phyloP scores from a whole-genome alignment of 2,888 invertebrate genomes.

The Litoditis marina region DNA sequence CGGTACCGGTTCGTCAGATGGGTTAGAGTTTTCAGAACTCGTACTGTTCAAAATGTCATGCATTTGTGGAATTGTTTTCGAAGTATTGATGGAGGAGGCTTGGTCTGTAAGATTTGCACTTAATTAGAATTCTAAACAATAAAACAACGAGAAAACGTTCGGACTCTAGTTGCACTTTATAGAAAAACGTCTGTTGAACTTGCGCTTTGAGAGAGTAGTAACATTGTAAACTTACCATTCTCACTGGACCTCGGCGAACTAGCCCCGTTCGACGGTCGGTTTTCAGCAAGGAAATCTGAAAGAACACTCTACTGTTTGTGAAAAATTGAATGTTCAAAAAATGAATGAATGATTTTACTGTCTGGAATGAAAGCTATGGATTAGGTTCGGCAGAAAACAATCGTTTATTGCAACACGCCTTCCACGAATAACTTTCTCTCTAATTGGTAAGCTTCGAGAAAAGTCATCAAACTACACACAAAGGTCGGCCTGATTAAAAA shows the following conservation, averaged over 20 bases:
- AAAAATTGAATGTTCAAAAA: background rate
- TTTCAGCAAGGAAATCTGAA: slow-evolving; percentile 3
- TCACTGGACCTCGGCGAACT: slow-evolving; percentile 2
- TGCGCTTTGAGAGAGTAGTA: background rate
- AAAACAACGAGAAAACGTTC: too few species aligned
- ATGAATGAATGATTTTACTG: too few species aligned
- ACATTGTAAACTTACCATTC: slow-evolving; percentile 1
- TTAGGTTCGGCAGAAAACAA: too few species aligned
- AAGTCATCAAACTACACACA: too few species aligned
- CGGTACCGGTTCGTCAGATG: too few species aligned
- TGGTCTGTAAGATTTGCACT: background rate
- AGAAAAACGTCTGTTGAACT: background rate
- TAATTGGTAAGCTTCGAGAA: too few species aligned
- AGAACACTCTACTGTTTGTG: background rate
- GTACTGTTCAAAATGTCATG: background rate
- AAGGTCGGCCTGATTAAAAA: too few species aligned
- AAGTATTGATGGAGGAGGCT: background rate
- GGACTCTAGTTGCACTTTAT: background rate
- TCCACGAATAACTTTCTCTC: too few species aligned
- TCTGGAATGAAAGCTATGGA: too few species aligned
- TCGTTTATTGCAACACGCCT: too few species aligned
- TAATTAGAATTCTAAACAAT: too few species aligned
- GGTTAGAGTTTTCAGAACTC: background rate
- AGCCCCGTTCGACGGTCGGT: slow-evolving; percentile 5
- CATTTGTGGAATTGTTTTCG: background rate